Base-by-base conservation (phyloP, 2,797 vertebrate genomes). In the Cynodonichthys magdalenae region DNA sequence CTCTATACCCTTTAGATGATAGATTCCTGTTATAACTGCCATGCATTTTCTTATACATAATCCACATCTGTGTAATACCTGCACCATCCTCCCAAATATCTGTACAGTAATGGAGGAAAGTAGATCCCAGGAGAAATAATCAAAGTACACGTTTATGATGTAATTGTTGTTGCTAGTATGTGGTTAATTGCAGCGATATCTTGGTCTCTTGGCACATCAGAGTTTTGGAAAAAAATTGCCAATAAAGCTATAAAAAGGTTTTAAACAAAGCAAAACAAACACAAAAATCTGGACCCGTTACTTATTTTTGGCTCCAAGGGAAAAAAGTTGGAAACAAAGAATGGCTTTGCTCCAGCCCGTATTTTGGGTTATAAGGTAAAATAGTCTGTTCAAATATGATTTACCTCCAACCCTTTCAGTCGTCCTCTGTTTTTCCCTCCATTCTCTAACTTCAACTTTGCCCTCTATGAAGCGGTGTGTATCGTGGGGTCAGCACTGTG, bases 381-480 rank as follows among this genome's bases (percentile, higher is more conserved):
- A 75, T 74, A 75, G 76, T 59, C 73, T 83, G 62, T 87, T 83
- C 81, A 86, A 87, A 86, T 78, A 83, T 73, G 69, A 81, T 84
- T 81, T 79, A 79, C 61, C 75, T 70, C 78, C 67, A 59, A 58
- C 9, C 71, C 55, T 58, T 36, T 34, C 55, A 49, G 57, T 57
- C 75, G 50, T 63, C 75, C 71, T 53, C 29, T 69, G 59, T 29
- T 53, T 41, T 63, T 60, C 60, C 66, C 78, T 54, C 46, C 44
- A 54, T 54, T 62, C 74, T 31, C 68, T 66, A 69, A 59, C 75
- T 77, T 63, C 80, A 74, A 41, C 75, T 73, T 80, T 49, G 9
- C 61, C 80, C 84, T 78, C 70, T 53, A 62, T 90, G 89, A 82
- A 79, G 91, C 90, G 94, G 93, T 90, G 88, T 92, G 89, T 92